phyloP scores from a whole-genome alignment of 2,797 vertebrate species.

The Sylvilagus floridanus region DNA sequence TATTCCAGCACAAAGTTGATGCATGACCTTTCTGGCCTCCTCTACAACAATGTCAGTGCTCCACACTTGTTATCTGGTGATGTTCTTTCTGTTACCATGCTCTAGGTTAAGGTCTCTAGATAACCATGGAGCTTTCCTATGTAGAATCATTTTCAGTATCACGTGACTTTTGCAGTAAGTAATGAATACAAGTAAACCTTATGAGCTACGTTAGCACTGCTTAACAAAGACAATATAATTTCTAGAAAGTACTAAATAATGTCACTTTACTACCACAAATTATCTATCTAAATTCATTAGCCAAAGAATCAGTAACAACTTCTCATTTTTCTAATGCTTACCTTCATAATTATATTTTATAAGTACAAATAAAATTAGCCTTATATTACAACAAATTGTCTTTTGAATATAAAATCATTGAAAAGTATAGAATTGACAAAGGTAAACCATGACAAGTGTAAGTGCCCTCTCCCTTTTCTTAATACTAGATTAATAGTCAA shows the following conservation, averaged over 20 bases:
- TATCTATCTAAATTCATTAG: conserved; percentile 26
- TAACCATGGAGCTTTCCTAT: neutral
- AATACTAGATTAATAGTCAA: neutral
- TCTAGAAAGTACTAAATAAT: neutral
- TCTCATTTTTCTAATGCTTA: conserved; percentile 51
- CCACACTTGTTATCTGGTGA: neutral
- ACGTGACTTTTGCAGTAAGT: neutral
- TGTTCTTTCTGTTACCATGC: neutral
- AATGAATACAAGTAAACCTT: neutral
- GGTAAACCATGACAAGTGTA: neutral
- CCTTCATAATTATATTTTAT: conserved; percentile 30
- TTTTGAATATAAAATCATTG: conserved; percentile 39
- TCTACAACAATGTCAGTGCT: neutral
- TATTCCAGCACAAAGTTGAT: neutral
- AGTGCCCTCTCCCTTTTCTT: neutral
- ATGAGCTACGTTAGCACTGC: neutral
- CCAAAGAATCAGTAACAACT: neutral
- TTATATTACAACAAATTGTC: conserved; percentile 20
- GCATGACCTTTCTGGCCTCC: neutral
- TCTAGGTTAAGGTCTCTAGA: neutral
- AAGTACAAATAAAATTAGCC: conserved; percentile 48
- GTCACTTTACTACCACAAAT: neutral
- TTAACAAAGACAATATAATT: neutral
- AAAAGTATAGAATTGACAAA: conserved; percentile 51
- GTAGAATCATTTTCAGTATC: neutral